phyloP scores from a whole-genome alignment of 2,113 vertebrate species.

The Rhabdomys dilectus region DNA sequence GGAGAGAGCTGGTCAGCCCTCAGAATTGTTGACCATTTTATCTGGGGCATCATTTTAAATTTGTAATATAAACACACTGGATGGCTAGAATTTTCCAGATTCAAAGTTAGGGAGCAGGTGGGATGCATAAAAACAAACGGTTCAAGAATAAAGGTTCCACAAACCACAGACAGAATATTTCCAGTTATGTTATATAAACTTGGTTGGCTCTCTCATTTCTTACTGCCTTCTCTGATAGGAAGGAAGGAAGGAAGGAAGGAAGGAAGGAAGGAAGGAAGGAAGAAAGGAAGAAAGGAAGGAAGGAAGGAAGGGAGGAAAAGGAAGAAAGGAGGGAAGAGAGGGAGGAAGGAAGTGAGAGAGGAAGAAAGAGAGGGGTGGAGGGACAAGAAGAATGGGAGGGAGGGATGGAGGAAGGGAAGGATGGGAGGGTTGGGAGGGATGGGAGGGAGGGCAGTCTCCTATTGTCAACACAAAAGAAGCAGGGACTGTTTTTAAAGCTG shows the following conservation, averaged over 20 bases:
- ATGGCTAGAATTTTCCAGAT: conserved; percentile 25
- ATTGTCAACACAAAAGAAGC: conserved; percentile 64
- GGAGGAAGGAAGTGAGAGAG: not conserved
- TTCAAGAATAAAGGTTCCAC: not conserved
- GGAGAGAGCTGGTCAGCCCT: not conserved
- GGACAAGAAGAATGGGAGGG: no score
- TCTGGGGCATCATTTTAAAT: conserved; percentile 19
- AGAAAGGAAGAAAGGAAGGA: not conserved
- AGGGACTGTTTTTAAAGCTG: conserved; percentile 20
- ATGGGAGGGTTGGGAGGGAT: not conserved
- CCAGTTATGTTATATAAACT: conserved; percentile 45
- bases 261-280: no score
- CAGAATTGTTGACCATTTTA: not conserved
- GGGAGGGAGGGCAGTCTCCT: not conserved
- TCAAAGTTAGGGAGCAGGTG: not conserved
- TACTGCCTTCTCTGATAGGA: not conserved
- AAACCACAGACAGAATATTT: not conserved
- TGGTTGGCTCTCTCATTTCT: conserved; percentile 8
- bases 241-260: not conserved
- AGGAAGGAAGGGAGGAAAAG: not conserved
- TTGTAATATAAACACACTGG: not conserved
- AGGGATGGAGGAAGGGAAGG: not conserved
- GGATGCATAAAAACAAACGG: not conserved
- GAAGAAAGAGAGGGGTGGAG: not conserved
- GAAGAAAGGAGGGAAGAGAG: not conserved